phyloP scores from a whole-genome alignment of 2,797 vertebrate genomes.

The Lemur catta region DNA sequence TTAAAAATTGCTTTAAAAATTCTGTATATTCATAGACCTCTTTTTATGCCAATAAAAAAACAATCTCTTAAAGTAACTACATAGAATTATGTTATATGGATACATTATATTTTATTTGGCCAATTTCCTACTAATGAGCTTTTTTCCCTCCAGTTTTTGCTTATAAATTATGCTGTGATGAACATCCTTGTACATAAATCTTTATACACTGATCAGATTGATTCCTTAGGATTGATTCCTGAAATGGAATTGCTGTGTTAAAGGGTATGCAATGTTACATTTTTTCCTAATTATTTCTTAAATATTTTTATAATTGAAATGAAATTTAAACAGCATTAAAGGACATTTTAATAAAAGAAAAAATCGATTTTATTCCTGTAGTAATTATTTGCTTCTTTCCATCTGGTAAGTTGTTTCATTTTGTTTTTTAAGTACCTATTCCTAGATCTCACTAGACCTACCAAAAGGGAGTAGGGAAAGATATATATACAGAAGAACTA shows the following conservation, averaged over 20 bases:
- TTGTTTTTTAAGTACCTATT: conserved; percentile 27
- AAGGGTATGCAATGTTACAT: background rate
- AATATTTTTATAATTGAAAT: conserved; percentile 40
- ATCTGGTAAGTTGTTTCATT: background rate
- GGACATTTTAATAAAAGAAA: conserved; percentile 14
- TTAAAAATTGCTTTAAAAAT: background rate
- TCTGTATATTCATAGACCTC: background rate
- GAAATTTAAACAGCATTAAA: conserved; percentile 3
- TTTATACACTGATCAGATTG: background rate
- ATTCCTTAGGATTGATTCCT: background rate
- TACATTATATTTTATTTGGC: conserved; percentile 41
- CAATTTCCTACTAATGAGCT: background rate
- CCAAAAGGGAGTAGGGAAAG: background rate
- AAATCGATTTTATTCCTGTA: background rate
- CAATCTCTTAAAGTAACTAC: background rate
- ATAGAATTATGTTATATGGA: background rate
- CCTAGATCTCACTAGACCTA: background rate
- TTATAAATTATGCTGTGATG: conserved; percentile 28
- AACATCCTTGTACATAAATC: background rate
- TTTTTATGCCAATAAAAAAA: conserved; percentile 14
- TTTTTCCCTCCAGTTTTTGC: conserved; percentile 34
- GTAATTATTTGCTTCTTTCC: background rate
- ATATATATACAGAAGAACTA: background rate
- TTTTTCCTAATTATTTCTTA: background rate
- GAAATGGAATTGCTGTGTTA: conserved; percentile 24